Evolutionary conservation across 2,113 vertebrate species (phyloP), one percentile per base, ranked within the genome.

Genomic region (Argyrosomus japonicus): DNA sequence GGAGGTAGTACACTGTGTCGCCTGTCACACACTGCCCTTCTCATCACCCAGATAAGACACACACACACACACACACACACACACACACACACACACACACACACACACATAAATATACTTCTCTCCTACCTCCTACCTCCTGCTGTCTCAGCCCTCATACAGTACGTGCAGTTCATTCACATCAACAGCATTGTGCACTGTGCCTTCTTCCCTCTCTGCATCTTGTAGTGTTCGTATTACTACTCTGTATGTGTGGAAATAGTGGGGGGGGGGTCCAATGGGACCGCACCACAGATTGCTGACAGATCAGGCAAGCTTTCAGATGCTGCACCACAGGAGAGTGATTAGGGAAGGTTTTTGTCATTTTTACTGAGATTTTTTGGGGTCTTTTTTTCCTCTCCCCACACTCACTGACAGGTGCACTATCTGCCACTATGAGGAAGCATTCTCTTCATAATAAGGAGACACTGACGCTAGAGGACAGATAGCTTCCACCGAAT

Each of bases 391-490:
- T 57, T 29, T 60, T 69, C 72, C 25, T 23, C 14, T 18, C 14
- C 25, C 0, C 64, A 17, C 64, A 57, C 63, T 77, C 45, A 7
- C 61, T 57, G 79, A 80, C 82, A 56, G 45, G 32, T 57, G 50
- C 53, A 9, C 68, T 60, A 63, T 19, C 71, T 89, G 81, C 88
- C 89, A 71, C 2, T 51, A 88, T 90, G 84, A 84, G 77, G 57
- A 84, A 58, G 68, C 36, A 23, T 67, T 82, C 58, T 81, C 69
- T 61, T 72, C 47, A 69, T 9, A 27, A 60, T n/a, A 11, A 75
- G 43, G 76, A 65, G 53, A 75, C 60, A 69, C 72, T 68, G 64
- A 79, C 0, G 23, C 40, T 43, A 67, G 68, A 68, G 68, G 72
- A 79, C 36, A 51, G 60, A 72, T 4, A 62, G 88, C 72, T 50